Base-by-base conservation (phyloP, 2,888 invertebrate species). In the Eucriotettix oculatus region DNA sequence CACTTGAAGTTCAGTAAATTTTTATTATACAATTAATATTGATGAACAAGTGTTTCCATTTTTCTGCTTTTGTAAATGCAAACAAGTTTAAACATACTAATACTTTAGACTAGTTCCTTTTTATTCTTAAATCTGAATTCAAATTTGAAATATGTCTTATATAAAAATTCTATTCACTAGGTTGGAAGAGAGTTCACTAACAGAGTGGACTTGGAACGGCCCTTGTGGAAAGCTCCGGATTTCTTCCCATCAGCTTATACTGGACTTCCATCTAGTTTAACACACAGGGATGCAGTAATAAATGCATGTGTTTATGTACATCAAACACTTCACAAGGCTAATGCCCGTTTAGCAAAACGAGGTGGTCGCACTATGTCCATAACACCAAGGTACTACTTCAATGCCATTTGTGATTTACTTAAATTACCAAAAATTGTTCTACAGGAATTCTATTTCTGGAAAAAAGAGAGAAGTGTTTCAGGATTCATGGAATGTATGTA, bases 221-320 rank as follows among this genome's bases (percentile, higher is more conserved):
- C 87, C 0, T 80, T 79, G 43, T 99, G 97, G 84, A 80, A 82
- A 60, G 79, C 90, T 44, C 97, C 98, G 1, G 90, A 90, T 68
- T 84, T 87, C 72, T 92, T 97, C 84, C 95, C 95, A 1, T 82
- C 89, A 1, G 88, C 90, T 5, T 95, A 92, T 71, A 83, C 84
- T 42, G 76, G 84, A 66, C 81, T 92, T 62, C 81, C 86, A 9
- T 74, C 84, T 1, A 82, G 86, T 42, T 90, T 93, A 9, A 78
- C 79, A 10, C 95, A 97, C 75, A 82, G 98, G 59, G 94, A 95
- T 69, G 97, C 96, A 16, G 95, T 99, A n/a, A 91, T 98, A 69
- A 98, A 99, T 76, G 93, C 96, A 0, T 95, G 93, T 72, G 98
- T 99, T 16, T 97, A 95, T 73, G 97, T 98, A 42, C 99, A 99